Percentiles rank a stretch among this genome's conserved stretches.
phyloP scores from a whole-genome alignment of 1,140 invertebrate genomes.

The Hycleus cichorii region DNA sequence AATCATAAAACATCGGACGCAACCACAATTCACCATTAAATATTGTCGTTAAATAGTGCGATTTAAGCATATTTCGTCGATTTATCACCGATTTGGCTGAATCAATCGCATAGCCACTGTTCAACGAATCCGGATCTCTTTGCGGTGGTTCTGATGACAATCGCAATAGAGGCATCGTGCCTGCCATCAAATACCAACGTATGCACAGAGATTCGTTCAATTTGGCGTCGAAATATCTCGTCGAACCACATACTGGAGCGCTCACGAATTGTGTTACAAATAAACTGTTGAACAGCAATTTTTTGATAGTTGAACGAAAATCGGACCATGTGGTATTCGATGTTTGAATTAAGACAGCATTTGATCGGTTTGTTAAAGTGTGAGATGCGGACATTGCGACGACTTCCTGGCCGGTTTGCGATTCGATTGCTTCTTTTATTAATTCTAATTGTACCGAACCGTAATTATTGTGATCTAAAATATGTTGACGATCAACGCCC shows the following conservation, averaged over 20 bases:
- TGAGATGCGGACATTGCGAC: conserved; percentile 24
- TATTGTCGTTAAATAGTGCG: conserved; percentile 35
- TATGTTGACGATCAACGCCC: conserved; percentile 13
- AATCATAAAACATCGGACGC: conserved; percentile 41
- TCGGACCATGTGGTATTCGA: conserved; percentile 27
- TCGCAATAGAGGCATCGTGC: conserved; percentile 35
- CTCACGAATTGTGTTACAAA: conserved; percentile 28
- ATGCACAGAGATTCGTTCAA: conserved; percentile 33
- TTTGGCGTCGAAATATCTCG: conserved; percentile 20
- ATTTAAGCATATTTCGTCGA: conserved; percentile 25
- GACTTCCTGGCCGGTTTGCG: not conserved
- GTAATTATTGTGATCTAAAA: conserved; percentile 31
- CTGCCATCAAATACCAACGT: conserved; percentile 37
- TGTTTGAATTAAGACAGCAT: conserved; percentile 20
- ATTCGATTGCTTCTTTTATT: conserved; percentile 5
- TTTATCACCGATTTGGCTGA: conserved; percentile 20
- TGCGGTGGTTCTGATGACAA: conserved; percentile 24
- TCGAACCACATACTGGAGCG: conserved; percentile 33
- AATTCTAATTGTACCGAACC: conserved; percentile 20
- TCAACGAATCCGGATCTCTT: conserved; percentile 32
- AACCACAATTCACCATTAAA: conserved; percentile 27
- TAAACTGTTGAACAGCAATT: conserved; percentile 26
- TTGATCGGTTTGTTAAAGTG: conserved; percentile 1
- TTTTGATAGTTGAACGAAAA: conserved; percentile 22
- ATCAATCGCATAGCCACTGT: conserved; percentile 5